phyloP scores from a whole-genome alignment of 2,797 vertebrate genomes.

The Myotis myotis region DNA sequence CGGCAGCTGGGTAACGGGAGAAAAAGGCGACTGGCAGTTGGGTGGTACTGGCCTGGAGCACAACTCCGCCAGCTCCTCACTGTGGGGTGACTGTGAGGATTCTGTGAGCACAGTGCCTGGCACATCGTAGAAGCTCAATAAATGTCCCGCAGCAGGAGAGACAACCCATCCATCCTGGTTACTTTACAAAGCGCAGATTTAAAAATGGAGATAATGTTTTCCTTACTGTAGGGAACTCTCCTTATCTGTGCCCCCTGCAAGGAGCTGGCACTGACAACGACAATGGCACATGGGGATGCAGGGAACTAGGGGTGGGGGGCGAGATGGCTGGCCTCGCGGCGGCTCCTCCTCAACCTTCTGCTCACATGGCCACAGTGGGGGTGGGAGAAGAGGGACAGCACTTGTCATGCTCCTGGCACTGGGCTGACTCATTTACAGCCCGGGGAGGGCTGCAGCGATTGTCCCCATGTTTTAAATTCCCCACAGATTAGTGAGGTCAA shows the following conservation, averaged over 20 bases:
- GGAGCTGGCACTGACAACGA: background rate
- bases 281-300: background rate
- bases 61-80: background rate
- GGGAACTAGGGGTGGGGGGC: background rate
- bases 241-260: background rate
- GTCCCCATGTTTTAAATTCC: background rate
- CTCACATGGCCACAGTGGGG: accelerated
- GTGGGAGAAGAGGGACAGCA: background rate
- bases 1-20: accelerated
- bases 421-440: background rate
- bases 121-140: accelerated
- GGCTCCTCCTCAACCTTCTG: background rate
- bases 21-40: background rate
- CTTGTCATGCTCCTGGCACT: too few relatives aligned
- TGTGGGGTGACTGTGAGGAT: background rate
- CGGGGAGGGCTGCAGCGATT: background rate
- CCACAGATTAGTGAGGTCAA: background rate
- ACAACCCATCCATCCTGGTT: background rate
- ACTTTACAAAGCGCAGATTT: background rate
- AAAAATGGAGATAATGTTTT: background rate
- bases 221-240: background rate
- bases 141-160: background rate
- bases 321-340: background rate
- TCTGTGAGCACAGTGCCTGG: background rate
- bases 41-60: too few relatives aligned